Evolutionary conservation across 2,888 invertebrate species (phyloP).

Genomic region (Tipula lateralis): DNA sequence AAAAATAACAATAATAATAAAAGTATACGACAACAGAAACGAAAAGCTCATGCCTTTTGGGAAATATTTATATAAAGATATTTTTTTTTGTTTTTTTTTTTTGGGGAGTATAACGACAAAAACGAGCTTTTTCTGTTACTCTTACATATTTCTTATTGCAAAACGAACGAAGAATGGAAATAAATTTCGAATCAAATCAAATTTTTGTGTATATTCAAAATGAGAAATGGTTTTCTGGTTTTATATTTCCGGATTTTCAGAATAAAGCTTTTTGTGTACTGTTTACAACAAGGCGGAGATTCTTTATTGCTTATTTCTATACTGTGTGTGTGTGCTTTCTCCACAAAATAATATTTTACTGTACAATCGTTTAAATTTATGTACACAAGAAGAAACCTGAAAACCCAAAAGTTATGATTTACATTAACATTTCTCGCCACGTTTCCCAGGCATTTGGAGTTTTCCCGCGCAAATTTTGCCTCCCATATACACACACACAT

Average conservation of each 20-base stretch:
- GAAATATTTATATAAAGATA: neutral
- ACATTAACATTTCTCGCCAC: neutral
- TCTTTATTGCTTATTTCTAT: neutral
- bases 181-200: neutral
- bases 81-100: neutral
- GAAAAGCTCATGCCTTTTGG: slow-evolving; percentile 11
- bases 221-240: neutral
- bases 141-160: neutral
- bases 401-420: neutral
- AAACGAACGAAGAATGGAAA: neutral
- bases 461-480: neutral
- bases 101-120: neutral
- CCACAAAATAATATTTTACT: neutral
- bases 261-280: neutral
- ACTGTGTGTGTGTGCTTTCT: neutral
- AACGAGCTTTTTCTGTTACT: neutral
- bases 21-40: neutral
- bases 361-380: neutral
- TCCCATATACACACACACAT: neutral
- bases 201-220: neutral
- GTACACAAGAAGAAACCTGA: neutral
- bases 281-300: neutral
- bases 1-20: slow-evolving; percentile 24
- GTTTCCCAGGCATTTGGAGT: neutral
- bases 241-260: neutral